These are phyloP conservation scores for Stenotaenia linearis DNA, from an alignment of 2,888 invertebrate species.

Conservation along the genomic window DNA sequence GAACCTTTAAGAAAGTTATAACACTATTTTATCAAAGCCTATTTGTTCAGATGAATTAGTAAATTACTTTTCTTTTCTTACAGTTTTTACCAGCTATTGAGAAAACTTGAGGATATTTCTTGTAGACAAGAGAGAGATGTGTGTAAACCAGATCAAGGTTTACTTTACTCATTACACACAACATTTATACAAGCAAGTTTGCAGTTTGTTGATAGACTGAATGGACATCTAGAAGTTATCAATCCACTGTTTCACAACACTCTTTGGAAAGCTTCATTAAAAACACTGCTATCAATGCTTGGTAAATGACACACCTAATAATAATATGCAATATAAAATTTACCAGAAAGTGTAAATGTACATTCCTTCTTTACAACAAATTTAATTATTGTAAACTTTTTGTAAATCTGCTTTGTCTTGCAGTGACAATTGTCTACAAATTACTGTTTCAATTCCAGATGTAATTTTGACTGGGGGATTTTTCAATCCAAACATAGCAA, in stretches of 20 bases:
- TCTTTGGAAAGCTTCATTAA: not conserved
- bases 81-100: not conserved
- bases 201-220: not conserved
- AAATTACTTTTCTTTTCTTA: not conserved
- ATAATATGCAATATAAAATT: too few relatives aligned
- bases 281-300: not conserved
- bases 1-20: too few relatives aligned
- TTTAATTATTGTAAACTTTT: too few relatives aligned
- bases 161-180: not conserved
- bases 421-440: too few relatives aligned
- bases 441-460: not conserved
- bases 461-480: not conserved
- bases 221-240: not conserved
- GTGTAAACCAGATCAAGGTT: not conserved
- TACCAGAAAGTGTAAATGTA: too few relatives aligned
- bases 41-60: too few relatives aligned
- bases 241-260: not conserved
- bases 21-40: too few relatives aligned
- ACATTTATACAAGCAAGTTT: not conserved
- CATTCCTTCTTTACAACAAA: too few relatives aligned
- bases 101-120: not conserved
- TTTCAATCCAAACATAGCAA: not conserved
- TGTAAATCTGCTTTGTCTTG: too few relatives aligned
- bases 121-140: not conserved
- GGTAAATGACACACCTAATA: too few relatives aligned